Evolutionary conservation across 2,113 vertebrate species (phyloP).

Genomic region (Cnemophilus loriae): DNA sequence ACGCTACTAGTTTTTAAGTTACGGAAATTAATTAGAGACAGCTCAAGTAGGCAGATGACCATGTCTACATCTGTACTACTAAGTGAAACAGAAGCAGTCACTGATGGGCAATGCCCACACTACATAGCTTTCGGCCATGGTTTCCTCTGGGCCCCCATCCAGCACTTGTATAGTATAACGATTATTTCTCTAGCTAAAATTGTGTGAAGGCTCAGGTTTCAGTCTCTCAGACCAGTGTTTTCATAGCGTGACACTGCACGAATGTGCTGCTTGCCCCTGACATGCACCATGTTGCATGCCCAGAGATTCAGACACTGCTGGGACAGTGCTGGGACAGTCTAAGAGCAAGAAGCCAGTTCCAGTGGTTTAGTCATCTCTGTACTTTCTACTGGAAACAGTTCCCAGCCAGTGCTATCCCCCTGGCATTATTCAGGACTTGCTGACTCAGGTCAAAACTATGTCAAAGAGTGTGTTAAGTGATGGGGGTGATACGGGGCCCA

Average conservation of each 20-base stretch:
- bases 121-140: not conserved
- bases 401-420: not conserved
- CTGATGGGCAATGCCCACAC: not conserved
- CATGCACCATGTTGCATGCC: accelerated
- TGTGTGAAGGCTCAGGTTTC: not conserved
- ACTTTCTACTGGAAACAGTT: not conserved
- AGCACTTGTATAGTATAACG: not conserved
- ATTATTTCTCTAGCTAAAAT: not conserved
- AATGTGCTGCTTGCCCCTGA: not conserved
- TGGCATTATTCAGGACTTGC: not conserved
- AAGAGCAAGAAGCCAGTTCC: not conserved
- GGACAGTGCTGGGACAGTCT: not conserved
- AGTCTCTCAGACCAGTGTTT: not conserved
- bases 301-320: not conserved
- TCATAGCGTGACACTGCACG: accelerated
- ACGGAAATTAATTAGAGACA: not conserved
- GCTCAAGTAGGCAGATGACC: not conserved
- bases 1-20: not conserved
- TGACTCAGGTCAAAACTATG: not conserved
- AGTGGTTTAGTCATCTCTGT: not conserved
- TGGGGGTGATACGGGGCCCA: not conserved
- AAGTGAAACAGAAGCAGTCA: not conserved
- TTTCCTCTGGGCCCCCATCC: not conserved
- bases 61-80: not conserved
- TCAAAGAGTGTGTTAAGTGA: not conserved